Evolutionary conservation across 2,888 invertebrate genomes (phyloP), one percentile per base, ranked within the genome.

Genomic region (Nudaria mundana): DNA sequence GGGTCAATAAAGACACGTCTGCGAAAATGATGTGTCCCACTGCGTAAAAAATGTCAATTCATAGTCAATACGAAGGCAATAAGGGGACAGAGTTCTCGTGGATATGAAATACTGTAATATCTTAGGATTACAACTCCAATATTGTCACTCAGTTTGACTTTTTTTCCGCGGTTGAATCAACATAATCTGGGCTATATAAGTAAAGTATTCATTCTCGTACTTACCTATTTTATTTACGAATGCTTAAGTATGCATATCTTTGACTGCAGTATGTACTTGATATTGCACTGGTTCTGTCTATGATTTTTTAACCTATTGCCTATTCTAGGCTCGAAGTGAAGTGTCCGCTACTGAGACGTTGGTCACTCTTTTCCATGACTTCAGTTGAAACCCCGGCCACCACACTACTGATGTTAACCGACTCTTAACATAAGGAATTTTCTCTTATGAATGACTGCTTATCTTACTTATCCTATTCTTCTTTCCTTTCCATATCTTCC

Each of bases 121-220:
- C 78, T 71, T 63, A 58, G 85, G 87, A 85, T 87, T 86, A 87
- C 68, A 58, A 57, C 65, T 61, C 71, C 81, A 83, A 86, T 85
- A 81, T 82, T 84, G 78, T 82, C 70, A 71, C 68, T 65, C 55
- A 48, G 62, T 52, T 65, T 62, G 62, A 63, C 46, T 75, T 83
- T n/a, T n/a, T 85, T 84, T 78, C 58, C 63, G 62, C 68, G 59
- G 63, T 69, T 71, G 65, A 64, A 78, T 81, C 78, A 81, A 79
- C 76, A 76, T 79, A 80, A 80, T 75, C 70, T 71, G n/a, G n/a
- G n/a, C n/a, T n/a, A n/a, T n/a, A n/a, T n/a, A n/a, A n/a, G n/a
- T n/a, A n/a, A n/a, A n/a, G n/a, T n/a, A n/a, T n/a, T n/a, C n/a
- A n/a, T n/a, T n/a, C n/a, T n/a, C n/a, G n/a, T n/a, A n/a, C n/a